These are phyloP conservation scores for Calliphora vicina DNA, from an alignment of 1,140 invertebrate species.

Conservation along the genomic window DNA sequence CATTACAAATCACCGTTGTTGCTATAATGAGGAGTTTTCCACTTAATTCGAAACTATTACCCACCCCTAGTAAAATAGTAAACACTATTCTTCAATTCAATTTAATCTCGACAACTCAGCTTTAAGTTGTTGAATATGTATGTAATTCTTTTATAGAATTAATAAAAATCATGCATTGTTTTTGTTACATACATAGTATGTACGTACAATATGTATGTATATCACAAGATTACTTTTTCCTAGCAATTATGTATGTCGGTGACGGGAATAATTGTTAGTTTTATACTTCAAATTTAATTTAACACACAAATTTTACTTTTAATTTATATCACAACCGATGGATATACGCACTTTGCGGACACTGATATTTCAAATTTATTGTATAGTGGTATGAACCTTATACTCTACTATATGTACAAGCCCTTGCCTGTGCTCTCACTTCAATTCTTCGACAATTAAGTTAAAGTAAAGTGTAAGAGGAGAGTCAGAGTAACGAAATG, in stretches of 20 bases:
- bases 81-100: not conserved
- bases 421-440: not conserved
- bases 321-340: constrained; percentile 18
- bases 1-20: not conserved
- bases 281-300: too few relatives aligned
- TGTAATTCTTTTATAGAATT: not conserved
- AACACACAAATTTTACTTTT: too few relatives aligned
- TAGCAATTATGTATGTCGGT: not conserved
- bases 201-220: too few relatives aligned
- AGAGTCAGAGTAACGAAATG: not conserved
- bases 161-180: too few relatives aligned
- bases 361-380: constrained; percentile 15
- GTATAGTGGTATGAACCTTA: not conserved
- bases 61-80: too few relatives aligned
- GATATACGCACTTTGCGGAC: constrained; percentile 11
- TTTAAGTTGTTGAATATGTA: not conserved
- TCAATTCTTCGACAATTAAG: not conserved
- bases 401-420: not conserved
- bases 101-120: not conserved
- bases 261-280: not conserved
- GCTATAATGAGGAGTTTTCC: too few relatives aligned
- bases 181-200: too few relatives aligned
- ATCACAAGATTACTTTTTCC: not conserved
- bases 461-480: not conserved
- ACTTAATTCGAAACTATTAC: too few relatives aligned